A percentile compares a stretch with the other conserved stretches of the same genome.
These are phyloP conservation scores for Hippoglossus stenolepis DNA, from an alignment of 2,113 vertebrate species.

Conservation along the genomic window DNA sequence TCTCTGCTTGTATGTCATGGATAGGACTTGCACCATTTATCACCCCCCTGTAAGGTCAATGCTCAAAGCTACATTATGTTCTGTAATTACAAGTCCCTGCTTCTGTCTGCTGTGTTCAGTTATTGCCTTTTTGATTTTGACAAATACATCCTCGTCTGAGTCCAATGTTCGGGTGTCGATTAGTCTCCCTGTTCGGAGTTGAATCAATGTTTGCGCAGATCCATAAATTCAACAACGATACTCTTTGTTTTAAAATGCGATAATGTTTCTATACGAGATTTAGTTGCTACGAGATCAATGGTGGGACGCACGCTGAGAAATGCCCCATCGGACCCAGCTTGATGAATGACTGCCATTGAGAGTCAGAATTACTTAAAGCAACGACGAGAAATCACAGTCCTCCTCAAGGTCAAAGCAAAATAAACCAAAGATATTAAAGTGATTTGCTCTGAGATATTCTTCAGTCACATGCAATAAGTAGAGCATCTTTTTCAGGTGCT, in stretches of 20 bases:
- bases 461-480: constrained; percentile 37
- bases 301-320: not conserved
- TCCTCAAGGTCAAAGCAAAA: constrained; percentile 6
- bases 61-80: constrained; percentile 65
- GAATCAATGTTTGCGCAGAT: not conserved
- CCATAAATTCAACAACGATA: not conserved
- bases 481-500: constrained; percentile 18
- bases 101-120: constrained; percentile 32
- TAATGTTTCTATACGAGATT: not conserved
- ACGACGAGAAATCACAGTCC: not conserved
- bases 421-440: not conserved
- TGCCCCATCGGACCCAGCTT: not conserved
- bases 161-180: constrained; percentile 21
- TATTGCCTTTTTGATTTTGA: constrained; percentile 58
- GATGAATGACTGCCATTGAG: not conserved
- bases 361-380: not conserved
- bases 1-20: constrained; percentile 68
- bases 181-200: constrained; percentile 12
- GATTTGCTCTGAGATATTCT: not conserved
- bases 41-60: constrained; percentile 77
- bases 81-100: constrained; percentile 73
- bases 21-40: constrained; percentile 75
- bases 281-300: not conserved
- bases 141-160: constrained; percentile 39
- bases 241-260: not conserved